These are phyloP conservation scores for Hemithea aestivaria DNA, from an alignment of 2,888 invertebrate species.

Conservation along the genomic window DNA sequence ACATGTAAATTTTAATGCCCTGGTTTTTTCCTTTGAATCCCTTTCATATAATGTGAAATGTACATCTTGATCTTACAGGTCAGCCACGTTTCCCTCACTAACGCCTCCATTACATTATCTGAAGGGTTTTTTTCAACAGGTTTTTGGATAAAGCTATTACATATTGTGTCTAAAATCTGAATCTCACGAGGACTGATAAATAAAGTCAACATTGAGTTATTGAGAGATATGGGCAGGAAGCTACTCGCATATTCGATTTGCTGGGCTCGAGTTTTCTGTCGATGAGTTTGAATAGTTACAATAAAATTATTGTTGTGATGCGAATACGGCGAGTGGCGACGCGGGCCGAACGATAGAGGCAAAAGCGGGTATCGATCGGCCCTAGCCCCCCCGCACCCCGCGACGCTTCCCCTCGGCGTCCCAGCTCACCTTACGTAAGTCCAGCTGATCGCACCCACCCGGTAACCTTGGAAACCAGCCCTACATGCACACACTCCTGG, in stretches of 20 bases:
- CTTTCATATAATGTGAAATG: too few species aligned
- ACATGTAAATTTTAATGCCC: constrained; percentile 5
- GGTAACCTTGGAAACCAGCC: constrained; percentile 73
- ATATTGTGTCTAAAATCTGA: too few species aligned
- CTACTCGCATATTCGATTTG: constrained; percentile 6
- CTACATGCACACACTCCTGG: constrained; percentile 51
- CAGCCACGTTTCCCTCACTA: too few species aligned
- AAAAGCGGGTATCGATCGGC: constrained; percentile 73
- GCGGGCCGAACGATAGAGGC: constrained; percentile 57
- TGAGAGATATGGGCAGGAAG: constrained; percentile 10
- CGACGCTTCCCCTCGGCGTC: constrained; percentile 35
- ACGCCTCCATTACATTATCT: too few species aligned
- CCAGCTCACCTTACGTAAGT: constrained; percentile 71
- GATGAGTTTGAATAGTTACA: constrained; percentile 27
- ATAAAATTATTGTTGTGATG: constrained; percentile 30
- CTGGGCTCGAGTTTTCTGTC: constrained; percentile 23
- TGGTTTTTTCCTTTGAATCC: too few species aligned
- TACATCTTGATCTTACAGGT: too few species aligned
- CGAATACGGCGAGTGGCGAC: constrained; percentile 51
- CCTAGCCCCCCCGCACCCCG: constrained; percentile 56
- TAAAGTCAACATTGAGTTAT: constrained; percentile 5
- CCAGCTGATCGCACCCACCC: constrained; percentile 76
- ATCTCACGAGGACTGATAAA: constrained; percentile 10
- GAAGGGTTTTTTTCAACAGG: too few species aligned
- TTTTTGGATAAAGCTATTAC: too few species aligned